Conservation (phyloP, 2,113 vertebrate genomes). For the Astur gentilis region DNA sequence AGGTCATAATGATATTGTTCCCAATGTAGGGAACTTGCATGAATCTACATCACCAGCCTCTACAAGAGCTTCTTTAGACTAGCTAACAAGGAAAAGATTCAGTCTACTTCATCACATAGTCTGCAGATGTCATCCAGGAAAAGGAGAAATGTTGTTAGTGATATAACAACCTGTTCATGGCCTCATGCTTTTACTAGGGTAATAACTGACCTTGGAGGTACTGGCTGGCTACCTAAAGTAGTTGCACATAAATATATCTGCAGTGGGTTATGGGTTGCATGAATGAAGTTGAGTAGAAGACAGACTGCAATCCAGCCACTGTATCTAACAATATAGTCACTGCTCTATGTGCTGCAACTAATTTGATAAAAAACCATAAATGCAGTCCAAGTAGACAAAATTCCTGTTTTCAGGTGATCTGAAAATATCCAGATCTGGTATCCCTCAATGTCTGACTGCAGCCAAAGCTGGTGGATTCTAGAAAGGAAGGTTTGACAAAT, state of each 20-base stretch:
- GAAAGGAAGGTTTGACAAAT: not conserved
- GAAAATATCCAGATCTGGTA: not conserved
- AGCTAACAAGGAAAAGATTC: not conserved
- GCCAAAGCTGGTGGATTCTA: not conserved
- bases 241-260: not conserved
- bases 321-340: not conserved
- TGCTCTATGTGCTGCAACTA: not conserved
- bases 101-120: not conserved
- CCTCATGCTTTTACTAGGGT: not conserved
- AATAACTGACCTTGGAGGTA: not conserved
- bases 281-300: not conserved
- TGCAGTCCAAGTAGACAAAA: not conserved
- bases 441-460: not conserved
- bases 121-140: not conserved
- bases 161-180: not conserved
- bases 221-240: not conserved
- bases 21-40: not conserved
- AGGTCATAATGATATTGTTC: not conserved
- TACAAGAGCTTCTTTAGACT: not conserved
- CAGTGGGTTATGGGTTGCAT: not conserved
- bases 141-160: not conserved
- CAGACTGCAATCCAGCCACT: not conserved
- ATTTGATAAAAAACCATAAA: not conserved
- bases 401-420: not conserved
- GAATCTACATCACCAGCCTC: not conserved